Evolutionary conservation across 2,888 invertebrate genomes (phyloP), one percentile per base, ranked within the genome.

Genomic region (Lutraria lutraria): DNA sequence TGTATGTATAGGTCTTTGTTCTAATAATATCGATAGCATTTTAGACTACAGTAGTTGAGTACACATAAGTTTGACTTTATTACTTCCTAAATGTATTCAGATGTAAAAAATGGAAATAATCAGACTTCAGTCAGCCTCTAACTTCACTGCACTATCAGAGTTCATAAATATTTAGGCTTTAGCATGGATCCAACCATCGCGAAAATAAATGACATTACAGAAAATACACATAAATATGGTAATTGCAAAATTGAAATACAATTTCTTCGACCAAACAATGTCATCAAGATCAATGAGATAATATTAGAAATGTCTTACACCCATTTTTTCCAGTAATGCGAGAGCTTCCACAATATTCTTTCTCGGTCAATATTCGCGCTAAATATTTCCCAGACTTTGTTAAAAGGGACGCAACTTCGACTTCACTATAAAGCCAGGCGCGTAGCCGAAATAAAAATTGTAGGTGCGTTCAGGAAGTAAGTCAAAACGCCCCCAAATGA

Each of bases 371-470:
- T 68, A 68, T 68, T 68, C 63, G 63, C 63, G 63, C 63, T 68
- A 68, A 68, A 68, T 68, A 25, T 68, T 68, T 68, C 63, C 63
- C 63, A 68, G 63, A 68, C 63, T 68, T 68, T 25, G 63, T 68
- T 68, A n/a, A 25, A 68, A 68, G 63, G 63, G 63, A 25, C 25
- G 25, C 25, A 68, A 68, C 63, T 68, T 25, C 25, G 12, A 68
- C 3, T 68, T 25, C 25, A 68, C 25, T 68, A 25, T 6, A 25
- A 25, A 25, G n/a, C 25, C 63, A 25, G 63, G 63, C 63, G 63
- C 25, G 63, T 68, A 68, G 63, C 63, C 8, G 12, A 60, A 60
- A 19, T 60, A 4, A 19, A 60, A n/a, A 19, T 60, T 60, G 19
- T 60, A n/a, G 8, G 60, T 21, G 60, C 56, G 56, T 56, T n/a